A percentile compares a stretch with the other conserved stretches of the same genome.
Conservation (phyloP, 2,113 vertebrate species). For the Hypocryptadius cinnamomeus region DNA sequence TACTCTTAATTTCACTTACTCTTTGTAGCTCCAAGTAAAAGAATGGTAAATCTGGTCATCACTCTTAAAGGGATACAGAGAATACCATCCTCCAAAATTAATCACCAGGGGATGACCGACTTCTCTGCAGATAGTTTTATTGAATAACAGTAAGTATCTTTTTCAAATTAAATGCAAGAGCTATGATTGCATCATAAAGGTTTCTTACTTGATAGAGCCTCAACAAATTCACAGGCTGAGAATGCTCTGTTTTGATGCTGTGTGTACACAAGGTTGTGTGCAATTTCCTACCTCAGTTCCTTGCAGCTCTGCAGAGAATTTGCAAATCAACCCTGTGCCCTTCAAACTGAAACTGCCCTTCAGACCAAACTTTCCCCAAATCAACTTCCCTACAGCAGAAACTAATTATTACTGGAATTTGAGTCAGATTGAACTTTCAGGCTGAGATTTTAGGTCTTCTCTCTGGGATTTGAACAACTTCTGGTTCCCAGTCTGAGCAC, state of each 20-base stretch:
- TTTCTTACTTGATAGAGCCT: not conserved
- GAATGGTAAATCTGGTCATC: not conserved
- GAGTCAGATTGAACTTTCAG: conserved; percentile 4
- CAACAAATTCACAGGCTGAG: not conserved
- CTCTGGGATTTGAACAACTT: not conserved
- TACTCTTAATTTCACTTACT: not conserved
- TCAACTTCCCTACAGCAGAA: conserved; percentile 1
- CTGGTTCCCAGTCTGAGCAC: not conserved
- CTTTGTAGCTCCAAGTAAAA: not conserved
- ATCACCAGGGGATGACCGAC: not conserved
- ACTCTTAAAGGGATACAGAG: not conserved
- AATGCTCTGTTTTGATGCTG: not conserved
- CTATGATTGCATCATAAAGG: not conserved
- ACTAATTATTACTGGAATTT: not conserved
- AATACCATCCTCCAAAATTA: not conserved
- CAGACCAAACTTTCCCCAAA: not conserved
- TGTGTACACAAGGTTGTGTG: not conserved
- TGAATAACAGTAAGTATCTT: not conserved
- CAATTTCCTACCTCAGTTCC: not conserved
- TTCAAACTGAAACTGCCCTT: not conserved
- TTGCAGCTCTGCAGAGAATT: not conserved
- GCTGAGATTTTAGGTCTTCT: not conserved
- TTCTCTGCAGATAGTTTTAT: not conserved
- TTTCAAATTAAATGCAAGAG: not conserved
- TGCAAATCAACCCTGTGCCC: not conserved